A percentile compares a stretch with the other conserved stretches of the same genome.
Conservation (phyloP, 2,113 vertebrate genomes). For the Odocoileus hemionus region DNA sequence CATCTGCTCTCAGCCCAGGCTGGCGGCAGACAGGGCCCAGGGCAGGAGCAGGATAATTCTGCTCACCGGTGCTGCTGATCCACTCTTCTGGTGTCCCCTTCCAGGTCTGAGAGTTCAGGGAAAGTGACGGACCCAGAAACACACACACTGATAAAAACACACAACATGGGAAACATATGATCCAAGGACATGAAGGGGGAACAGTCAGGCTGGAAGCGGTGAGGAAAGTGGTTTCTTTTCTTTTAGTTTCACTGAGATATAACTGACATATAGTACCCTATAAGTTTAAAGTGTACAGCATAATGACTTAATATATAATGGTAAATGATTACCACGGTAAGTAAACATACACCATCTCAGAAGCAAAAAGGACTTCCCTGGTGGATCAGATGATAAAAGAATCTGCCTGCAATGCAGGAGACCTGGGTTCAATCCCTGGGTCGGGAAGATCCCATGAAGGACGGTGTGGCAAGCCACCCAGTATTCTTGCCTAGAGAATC, state of each 20-base stretch:
- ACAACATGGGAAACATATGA: too few species aligned
- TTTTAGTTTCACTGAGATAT: background rate
- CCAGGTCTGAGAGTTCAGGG: background rate
- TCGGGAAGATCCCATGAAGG: background rate
- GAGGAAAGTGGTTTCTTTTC: background rate
- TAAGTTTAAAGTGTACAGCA: background rate
- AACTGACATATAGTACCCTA: background rate
- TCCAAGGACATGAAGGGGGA: background rate
- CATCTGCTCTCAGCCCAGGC: background rate
- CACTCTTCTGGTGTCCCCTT: background rate
- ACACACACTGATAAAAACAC: background rate
- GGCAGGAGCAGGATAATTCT: background rate
- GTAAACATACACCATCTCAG: background rate
- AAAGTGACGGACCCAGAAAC: background rate
- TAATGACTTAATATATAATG: background rate
- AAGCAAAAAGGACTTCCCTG: background rate
- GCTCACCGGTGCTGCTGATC: background rate
- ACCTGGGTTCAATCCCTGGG: background rate
- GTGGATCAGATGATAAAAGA: background rate
- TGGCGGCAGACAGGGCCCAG: background rate
- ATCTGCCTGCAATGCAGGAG: background rate
- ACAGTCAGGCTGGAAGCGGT: background rate
- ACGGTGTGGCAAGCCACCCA: background rate
- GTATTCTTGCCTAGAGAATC: background rate
- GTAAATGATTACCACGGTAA: background rate